Evolutionary conservation across 2,113 vertebrate genomes (phyloP).

Genomic region (Ceratotherium simum): DNA sequence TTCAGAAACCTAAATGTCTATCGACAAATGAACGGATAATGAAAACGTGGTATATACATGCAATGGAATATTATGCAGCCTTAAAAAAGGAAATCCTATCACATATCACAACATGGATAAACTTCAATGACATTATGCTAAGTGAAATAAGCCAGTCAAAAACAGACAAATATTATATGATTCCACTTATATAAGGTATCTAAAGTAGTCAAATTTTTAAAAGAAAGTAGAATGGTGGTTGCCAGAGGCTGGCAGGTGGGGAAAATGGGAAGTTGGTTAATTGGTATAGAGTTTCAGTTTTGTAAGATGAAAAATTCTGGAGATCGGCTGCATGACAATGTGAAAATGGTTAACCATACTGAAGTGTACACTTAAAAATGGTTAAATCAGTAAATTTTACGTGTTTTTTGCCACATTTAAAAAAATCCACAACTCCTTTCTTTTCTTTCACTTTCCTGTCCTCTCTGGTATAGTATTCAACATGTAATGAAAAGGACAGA

Average conservation of each 20-base stretch:
- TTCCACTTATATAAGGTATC: background rate
- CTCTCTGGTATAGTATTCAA: background rate
- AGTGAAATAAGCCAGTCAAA: background rate
- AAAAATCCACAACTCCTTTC: background rate
- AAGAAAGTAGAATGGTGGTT: background rate
- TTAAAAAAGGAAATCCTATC: background rate
- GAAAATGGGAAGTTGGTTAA: background rate
- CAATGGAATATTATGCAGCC: background rate
- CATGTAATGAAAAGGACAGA: background rate
- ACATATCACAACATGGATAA: background rate
- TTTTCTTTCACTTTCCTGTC: slow-evolving; percentile 40
- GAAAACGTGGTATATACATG: background rate
- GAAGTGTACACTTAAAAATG: background rate
- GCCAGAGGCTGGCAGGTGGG: background rate
- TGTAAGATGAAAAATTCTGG: background rate
- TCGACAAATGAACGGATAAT: background rate
- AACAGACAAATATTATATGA: background rate
- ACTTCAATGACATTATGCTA: background rate
- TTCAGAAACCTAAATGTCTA: background rate
- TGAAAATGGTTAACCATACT: background rate
- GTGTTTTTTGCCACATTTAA: background rate
- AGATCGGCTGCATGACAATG: background rate
- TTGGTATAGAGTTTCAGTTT: background rate
- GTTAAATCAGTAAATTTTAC: background rate
- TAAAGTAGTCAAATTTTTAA: background rate